Evolutionary conservation across 2,888 invertebrate genomes (phyloP), one percentile per base, ranked within the genome.

Genomic region (Ariolimax columbianus): DNA sequence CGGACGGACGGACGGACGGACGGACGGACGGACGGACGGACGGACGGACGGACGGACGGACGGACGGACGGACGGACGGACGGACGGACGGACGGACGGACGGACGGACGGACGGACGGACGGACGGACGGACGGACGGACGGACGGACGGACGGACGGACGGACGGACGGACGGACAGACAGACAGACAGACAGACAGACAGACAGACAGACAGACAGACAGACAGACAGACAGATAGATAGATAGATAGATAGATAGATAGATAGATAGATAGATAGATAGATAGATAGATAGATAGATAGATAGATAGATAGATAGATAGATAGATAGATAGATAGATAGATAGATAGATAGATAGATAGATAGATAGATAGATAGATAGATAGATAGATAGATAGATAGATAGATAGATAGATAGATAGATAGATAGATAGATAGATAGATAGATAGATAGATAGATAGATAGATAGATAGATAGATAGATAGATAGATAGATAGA

Each of bases 231-330:
- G 77, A 83, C 19, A 77, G 77, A 55, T 19, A 63, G 55, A 83
- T n/a, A 83, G 77, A 75, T 55, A 72, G 78, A 70, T 87, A 88
- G 73, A 81, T 89, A 55, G 55, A 63, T 30, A 63, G 63, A 63
- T 30, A 63, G 63, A 63, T 30, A 63, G 63, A 63, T 30, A 63
- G 63, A 63, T 63, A 63, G 63, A 63, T 63, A 63, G 63, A 63
- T 63, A 63, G 63, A 63, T 63, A 63, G 63, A 63, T 63, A 63
- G 63, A 63, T 63, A 63, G 63, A 63, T 63, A 63, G 63, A 63
- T 63, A 63, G 63, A 63, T 63, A 63, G 63, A 63, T 63, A 63
- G 63, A 63, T 63, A 63, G 63, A 63, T 63, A 63, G 59, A 59
- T 59, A 59, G 59, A 59, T 59, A 59, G 47, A 47, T n/a, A n/a